Percentiles rank a stretch among this genome's conserved stretches.
phyloP scores from a whole-genome alignment of 1,140 invertebrate genomes.

The Nylanderia fulva region DNA sequence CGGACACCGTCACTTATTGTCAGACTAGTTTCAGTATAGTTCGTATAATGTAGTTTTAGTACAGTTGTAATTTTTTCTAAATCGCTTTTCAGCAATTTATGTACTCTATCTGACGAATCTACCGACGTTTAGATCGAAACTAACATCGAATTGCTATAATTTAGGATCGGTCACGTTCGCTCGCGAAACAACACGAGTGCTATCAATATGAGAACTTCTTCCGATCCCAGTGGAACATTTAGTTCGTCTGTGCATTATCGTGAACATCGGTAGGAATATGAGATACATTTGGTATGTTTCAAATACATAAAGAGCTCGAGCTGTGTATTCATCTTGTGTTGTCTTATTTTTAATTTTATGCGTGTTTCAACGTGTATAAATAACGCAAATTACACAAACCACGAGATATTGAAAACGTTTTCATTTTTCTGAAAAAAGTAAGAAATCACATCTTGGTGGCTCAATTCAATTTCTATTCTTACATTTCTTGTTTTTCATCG shows the following conservation, averaged over 20 bases:
- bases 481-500: neutral
- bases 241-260: neutral
- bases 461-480: neutral
- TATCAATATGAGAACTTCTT: conserved; percentile 6
- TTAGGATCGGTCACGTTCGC: neutral
- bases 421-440: neutral
- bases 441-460: neutral
- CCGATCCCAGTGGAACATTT: conserved; percentile 2
- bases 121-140: neutral
- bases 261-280: neutral
- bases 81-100: conserved; percentile 9
- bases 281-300: neutral
- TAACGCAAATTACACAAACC: neutral
- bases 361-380: neutral
- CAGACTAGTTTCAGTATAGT: neutral
- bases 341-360: neutral
- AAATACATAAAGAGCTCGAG: neutral
- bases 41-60: neutral
- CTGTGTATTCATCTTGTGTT: neutral
- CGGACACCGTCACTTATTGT: neutral
- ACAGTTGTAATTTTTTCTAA: neutral
- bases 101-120: neutral
- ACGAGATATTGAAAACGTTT: neutral
- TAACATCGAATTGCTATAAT: conserved; percentile 8
- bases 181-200: neutral